phyloP scores from a whole-genome alignment of 2,888 invertebrate genomes.

The Drosophila mimica region DNA sequence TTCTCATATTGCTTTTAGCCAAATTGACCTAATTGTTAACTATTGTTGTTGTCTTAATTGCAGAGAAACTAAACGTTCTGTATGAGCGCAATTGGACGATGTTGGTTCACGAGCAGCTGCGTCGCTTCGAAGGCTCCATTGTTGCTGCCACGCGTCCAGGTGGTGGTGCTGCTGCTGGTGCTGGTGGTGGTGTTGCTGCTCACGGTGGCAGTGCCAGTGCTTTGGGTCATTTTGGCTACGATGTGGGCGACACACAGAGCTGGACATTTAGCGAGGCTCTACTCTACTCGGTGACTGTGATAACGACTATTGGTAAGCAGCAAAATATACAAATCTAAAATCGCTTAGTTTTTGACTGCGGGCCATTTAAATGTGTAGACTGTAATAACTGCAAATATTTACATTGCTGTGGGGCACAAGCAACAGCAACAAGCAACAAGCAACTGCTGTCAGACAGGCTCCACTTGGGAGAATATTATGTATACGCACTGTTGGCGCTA shows the following conservation, averaged over 20 bases:
- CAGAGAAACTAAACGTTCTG: conserved; percentile 92
- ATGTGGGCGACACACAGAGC: conserved; percentile 68
- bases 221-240: conserved; percentile 70
- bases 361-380: conserved; percentile 40
- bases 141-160: conserved; percentile 90
- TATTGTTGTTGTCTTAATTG: conserved; percentile 61
- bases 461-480: conserved; percentile 39
- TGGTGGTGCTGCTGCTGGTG: conserved; percentile 27
- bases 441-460: conserved; percentile 23
- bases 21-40: conserved; percentile 40
- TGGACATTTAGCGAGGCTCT: conserved; percentile 95
- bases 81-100: conserved; percentile 94
- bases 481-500: conserved; percentile 60
- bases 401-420: conserved; percentile 40
- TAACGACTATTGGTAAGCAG: conserved; percentile 93
- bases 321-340: conserved; percentile 11
- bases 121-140: conserved; percentile 92
- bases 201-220: conserved; percentile 57
- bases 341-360: conserved; percentile 23
- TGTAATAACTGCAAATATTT: conserved; percentile 67
- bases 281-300: conserved; percentile 93
- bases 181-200: conserved; percentile 12
- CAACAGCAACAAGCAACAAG: conserved; percentile 1
- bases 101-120: conserved; percentile 91
- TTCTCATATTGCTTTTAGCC: conserved; percentile 22